Evolutionary conservation across 2,113 vertebrate species (phyloP).

Genomic region (Tachysurus vachellii): DNA sequence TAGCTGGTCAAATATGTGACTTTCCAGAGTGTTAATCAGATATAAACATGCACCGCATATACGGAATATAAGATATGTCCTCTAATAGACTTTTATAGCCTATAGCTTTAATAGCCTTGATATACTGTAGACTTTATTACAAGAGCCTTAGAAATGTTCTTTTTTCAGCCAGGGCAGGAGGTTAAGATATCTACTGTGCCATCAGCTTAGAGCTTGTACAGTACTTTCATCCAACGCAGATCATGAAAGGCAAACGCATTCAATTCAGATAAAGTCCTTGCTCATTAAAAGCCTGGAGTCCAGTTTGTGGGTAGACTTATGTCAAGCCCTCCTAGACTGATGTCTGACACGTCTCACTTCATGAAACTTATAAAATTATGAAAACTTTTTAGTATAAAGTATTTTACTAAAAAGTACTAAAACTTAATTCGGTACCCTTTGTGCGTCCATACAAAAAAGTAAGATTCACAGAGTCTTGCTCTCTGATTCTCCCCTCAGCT

Average conservation of each 20-base stretch:
- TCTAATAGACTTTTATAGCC: background rate
- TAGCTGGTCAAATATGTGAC: background rate
- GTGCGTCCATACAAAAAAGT: constrained; percentile 2
- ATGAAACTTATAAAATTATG: background rate
- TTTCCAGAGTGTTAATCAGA: background rate
- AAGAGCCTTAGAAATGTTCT: background rate
- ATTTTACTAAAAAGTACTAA: background rate
- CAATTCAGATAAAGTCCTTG: background rate
- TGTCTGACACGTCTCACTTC: background rate
- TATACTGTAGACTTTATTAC: background rate
- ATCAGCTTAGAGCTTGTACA: background rate
- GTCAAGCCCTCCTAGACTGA: background rate
- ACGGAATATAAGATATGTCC: background rate
- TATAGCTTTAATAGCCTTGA: background rate
- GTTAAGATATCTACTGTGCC: background rate
- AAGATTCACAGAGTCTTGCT: constrained; percentile 4
- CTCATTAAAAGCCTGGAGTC: background rate
- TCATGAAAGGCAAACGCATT: background rate
- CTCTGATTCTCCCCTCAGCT: background rate
- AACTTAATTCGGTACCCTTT: background rate
- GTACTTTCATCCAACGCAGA: background rate
- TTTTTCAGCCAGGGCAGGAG: background rate
- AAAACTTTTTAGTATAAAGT: background rate
- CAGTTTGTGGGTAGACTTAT: background rate
- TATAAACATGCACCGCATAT: background rate